These are phyloP conservation scores for Creontiades dilutus DNA, from an alignment of 2,888 invertebrate genomes.

Conservation along the genomic window DNA sequence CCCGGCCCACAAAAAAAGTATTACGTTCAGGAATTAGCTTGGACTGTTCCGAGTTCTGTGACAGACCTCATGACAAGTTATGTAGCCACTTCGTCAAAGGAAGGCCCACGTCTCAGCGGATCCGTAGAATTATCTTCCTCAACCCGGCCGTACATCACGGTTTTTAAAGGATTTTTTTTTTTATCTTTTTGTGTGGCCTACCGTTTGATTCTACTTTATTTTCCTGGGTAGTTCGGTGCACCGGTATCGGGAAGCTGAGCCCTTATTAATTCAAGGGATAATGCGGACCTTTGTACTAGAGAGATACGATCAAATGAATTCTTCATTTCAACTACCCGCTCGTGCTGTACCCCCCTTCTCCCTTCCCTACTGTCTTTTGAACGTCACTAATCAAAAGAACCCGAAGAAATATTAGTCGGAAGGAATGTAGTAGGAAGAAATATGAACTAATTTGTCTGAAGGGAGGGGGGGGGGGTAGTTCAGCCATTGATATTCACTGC, in stretches of 20 bases:
- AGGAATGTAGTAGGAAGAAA: too few relatives aligned
- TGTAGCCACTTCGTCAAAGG: background rate
- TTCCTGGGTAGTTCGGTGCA: background rate
- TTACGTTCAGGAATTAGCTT: background rate
- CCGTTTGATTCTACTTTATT: constrained; percentile 30
- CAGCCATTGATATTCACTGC: too few relatives aligned
- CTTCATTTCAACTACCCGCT: background rate
- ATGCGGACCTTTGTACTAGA: background rate
- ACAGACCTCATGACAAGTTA: constrained; percentile 16
- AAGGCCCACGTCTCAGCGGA: too few relatives aligned
- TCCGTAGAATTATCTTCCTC: background rate
- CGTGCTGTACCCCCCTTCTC: too few relatives aligned
- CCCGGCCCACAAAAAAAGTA: background rate
- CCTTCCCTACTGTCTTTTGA: too few relatives aligned
- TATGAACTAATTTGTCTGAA: too few relatives aligned
- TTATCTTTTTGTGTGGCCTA: background rate
- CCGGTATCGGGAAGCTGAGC: background rate
- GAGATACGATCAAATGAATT: background rate
- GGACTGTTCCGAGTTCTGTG: background rate
- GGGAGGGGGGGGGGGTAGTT: too few relatives aligned
- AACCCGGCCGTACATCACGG: background rate
- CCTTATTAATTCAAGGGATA: constrained; percentile 16
- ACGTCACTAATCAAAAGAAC: too few relatives aligned
- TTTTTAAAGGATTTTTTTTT: too few relatives aligned
- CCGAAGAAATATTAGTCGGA: too few relatives aligned